A percentile compares a stretch with the other conserved stretches of the same genome.
These are phyloP conservation scores for Tokudaia muenninki DNA, from an alignment of 2,797 vertebrate species.

Conservation along the genomic window DNA sequence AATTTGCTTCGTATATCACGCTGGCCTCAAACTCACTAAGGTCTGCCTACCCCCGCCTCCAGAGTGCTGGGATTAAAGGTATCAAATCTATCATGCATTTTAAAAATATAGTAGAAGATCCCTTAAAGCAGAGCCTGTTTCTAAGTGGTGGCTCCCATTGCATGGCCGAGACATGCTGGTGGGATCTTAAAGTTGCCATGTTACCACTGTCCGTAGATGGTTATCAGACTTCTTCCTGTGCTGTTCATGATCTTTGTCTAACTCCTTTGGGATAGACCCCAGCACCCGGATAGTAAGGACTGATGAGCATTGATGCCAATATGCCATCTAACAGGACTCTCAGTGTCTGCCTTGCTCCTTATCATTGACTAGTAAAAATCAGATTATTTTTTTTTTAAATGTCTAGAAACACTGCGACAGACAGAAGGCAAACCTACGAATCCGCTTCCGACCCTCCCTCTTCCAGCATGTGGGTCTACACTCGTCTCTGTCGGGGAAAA, in stretches of 20 bases:
- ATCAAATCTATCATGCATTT: neutral
- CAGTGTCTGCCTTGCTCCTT: neutral
- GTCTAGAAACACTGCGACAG: constrained; percentile 98
- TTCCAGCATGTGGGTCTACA: constrained; percentile 99
- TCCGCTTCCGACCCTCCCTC: constrained; percentile 97
- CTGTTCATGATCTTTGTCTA: neutral
- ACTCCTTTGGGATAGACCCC: neutral
- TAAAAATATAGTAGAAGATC: neutral
- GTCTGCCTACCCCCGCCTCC: neutral
- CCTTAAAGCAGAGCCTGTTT: neutral
- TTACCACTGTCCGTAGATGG: neutral
- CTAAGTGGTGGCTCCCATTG: neutral
- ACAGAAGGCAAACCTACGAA: constrained; percentile 97
- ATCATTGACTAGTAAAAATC: constrained; percentile 67
- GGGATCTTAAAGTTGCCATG: neutral
- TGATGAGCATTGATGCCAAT: neutral
- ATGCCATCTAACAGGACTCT: neutral
- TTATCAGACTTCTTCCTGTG: neutral
- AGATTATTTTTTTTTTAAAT: constrained; percentile 36
- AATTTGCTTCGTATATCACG: neutral
- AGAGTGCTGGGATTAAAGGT: neutral
- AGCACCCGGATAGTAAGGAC: neutral
- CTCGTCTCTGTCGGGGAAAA: constrained; percentile 98
- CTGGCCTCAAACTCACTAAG: neutral
- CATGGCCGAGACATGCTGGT: neutral